These are phyloP conservation scores for Teinopalpus imperialis DNA, from an alignment of 2,888 invertebrate genomes.

Conservation along the genomic window DNA sequence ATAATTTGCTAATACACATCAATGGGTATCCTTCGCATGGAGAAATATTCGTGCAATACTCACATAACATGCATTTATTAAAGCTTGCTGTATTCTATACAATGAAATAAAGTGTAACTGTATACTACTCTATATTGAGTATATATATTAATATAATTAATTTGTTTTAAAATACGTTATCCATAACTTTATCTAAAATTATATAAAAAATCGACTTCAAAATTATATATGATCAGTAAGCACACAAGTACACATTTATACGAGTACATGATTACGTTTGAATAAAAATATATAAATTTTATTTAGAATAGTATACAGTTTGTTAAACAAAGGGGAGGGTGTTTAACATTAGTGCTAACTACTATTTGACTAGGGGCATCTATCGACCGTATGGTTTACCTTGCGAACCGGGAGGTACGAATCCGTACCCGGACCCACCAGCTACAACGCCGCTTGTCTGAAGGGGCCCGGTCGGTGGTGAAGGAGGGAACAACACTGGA, in stretches of 20 bases:
- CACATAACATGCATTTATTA: slow-evolving; percentile 54
- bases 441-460: slow-evolving; percentile 91
- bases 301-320: slow-evolving; percentile 19
- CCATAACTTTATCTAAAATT: no score
- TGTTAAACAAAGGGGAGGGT: slow-evolving; percentile 23
- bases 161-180: no score
- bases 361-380: slow-evolving; percentile 55
- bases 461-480: slow-evolving; percentile 85
- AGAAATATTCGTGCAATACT: slow-evolving; percentile 45
- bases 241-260: no score
- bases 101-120: slow-evolving; percentile 56
- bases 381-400: slow-evolving; percentile 80
- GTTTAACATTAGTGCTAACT: slow-evolving; percentile 59
- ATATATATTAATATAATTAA: no score
- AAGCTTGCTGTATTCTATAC: slow-evolving; percentile 38
- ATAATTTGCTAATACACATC: slow-evolving; percentile 13
- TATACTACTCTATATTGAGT: slow-evolving; percentile 42
- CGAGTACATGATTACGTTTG: no score
- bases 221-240: no score
- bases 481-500: slow-evolving; percentile 90
- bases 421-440: slow-evolving; percentile 92
- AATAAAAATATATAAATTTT: no score
- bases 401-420: slow-evolving; percentile 88
- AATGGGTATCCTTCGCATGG: slow-evolving; percentile 26
- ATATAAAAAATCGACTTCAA: no score